phyloP scores from a whole-genome alignment of 2,888 invertebrate species.

The Cosmorhoe ocellata region DNA sequence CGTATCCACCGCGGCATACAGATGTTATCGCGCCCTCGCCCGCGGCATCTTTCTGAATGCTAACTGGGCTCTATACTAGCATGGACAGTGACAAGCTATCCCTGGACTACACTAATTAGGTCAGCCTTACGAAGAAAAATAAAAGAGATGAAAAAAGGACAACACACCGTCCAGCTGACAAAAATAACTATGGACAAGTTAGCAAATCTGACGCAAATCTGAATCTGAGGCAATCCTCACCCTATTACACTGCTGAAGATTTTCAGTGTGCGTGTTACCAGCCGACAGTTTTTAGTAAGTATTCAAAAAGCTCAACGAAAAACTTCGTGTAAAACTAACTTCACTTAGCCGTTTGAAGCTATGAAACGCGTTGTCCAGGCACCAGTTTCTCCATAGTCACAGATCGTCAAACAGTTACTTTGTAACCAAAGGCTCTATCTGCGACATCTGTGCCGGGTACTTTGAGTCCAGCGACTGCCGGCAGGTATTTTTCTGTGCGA shows the following conservation, averaged over 20 bases:
- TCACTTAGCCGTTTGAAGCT: too few species aligned
- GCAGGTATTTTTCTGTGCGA: constrained; percentile 71
- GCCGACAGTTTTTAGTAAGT: too few species aligned
- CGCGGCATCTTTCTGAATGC: constrained; percentile 79
- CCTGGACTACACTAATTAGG: constrained; percentile 5
- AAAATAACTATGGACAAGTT: too few species aligned
- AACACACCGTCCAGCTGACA: too few species aligned
- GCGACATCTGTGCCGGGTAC: constrained; percentile 56
- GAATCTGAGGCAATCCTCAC: too few species aligned
- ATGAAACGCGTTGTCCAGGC: constrained; percentile 1
- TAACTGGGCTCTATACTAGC: constrained; percentile 69
- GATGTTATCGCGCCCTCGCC: constrained; percentile 73
- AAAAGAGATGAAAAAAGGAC: too few species aligned
- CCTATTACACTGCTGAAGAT: too few species aligned
- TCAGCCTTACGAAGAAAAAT: background rate
- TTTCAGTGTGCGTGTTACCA: too few species aligned
- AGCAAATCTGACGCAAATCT: too few species aligned
- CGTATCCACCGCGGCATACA: constrained; percentile 22
- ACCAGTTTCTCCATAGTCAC: constrained; percentile 8
- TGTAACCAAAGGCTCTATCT: constrained; percentile 53
- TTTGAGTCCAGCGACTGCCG: constrained; percentile 59
- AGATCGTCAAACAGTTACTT: constrained; percentile 25
- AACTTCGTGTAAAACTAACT: too few species aligned
- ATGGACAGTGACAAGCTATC: constrained; percentile 6
- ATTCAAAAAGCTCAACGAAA: too few species aligned